A percentile compares a stretch with the other conserved stretches of the same genome.
phyloP scores from a whole-genome alignment of 1,140 invertebrate genomes.

The Ridgeia piscesae region DNA sequence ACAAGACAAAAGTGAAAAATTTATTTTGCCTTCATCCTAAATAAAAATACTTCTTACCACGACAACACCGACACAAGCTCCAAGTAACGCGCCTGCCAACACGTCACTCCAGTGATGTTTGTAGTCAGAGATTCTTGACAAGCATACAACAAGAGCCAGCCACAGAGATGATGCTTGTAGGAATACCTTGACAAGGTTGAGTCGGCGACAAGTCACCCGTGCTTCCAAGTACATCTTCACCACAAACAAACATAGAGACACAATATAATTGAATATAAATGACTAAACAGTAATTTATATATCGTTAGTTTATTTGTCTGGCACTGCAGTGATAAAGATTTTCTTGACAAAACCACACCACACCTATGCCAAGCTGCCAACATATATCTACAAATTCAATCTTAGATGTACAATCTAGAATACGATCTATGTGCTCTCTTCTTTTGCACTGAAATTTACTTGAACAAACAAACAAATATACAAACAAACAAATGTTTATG shows the following conservation, averaged over 20 bases:
- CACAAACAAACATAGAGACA: neutral
- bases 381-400: neutral
- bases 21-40: neutral
- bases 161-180: constrained; percentile 64
- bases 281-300: too few species aligned
- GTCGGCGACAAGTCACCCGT: constrained; percentile 30
- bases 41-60: constrained; percentile 31
- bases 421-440: too few species aligned
- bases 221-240: constrained; percentile 38
- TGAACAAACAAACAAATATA: neutral
- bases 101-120: constrained; percentile 93
- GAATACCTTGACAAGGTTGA: constrained; percentile 68
- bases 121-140: constrained; percentile 84
- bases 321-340: too few species aligned
- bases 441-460: too few species aligned
- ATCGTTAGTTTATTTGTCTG: too few species aligned
- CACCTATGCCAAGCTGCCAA: too few species aligned
- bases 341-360: too few species aligned
- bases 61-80: constrained; percentile 63
- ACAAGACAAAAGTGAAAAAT: neutral
- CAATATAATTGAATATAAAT: too few species aligned
- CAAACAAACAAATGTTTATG: neutral
- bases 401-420: neutral
- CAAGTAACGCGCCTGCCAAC: constrained; percentile 66
- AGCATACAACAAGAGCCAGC: constrained; percentile 59